A percentile compares a stretch with the other conserved stretches of the same genome.
phyloP scores from a whole-genome alignment of 2,888 invertebrate species.

The Lepidocyrtinus sp. region DNA sequence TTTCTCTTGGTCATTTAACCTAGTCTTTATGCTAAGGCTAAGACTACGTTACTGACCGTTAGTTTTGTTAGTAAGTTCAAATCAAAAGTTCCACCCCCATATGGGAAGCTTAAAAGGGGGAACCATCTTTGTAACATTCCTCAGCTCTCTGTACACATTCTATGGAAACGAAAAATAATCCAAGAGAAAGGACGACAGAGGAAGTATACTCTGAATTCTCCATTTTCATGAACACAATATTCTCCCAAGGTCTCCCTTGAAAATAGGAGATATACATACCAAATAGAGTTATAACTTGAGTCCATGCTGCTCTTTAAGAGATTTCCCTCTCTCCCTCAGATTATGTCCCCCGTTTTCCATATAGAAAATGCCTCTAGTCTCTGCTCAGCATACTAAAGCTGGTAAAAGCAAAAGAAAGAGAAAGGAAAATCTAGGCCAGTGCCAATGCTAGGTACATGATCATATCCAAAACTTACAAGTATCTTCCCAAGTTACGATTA shows the following conservation, averaged over 20 bases:
- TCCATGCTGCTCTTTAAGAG: not conserved
- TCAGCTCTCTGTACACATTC: too few relatives aligned
- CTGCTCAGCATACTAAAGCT: too few relatives aligned
- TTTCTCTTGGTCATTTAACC: too few relatives aligned
- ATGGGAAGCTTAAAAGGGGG: too few relatives aligned
- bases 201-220: not conserved
- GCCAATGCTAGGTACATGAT: constrained; percentile 43
- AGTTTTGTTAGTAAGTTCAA: too few relatives aligned
- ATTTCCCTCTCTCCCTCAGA: constrained; percentile 14
- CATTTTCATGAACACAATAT: constrained; percentile 4
- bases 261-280: not conserved
- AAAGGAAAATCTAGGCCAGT: constrained; percentile 49
- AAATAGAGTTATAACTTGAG: not conserved
- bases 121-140: too few relatives aligned
- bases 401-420: not conserved
- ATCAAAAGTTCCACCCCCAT: too few relatives aligned
- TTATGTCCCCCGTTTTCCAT: not conserved
- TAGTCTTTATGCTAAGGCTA: too few relatives aligned
- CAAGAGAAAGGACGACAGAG: too few relatives aligned
- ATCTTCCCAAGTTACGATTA: too few relatives aligned
- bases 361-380: not conserved
- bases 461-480: too few relatives aligned
- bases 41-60: too few relatives aligned
- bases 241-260: constrained; percentile 4
- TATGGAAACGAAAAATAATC: not conserved